Percentiles rank a stretch among this genome's conserved stretches.
Conservation (phyloP, 2,888 invertebrate species). For the Notocelia uddmanniana region DNA sequence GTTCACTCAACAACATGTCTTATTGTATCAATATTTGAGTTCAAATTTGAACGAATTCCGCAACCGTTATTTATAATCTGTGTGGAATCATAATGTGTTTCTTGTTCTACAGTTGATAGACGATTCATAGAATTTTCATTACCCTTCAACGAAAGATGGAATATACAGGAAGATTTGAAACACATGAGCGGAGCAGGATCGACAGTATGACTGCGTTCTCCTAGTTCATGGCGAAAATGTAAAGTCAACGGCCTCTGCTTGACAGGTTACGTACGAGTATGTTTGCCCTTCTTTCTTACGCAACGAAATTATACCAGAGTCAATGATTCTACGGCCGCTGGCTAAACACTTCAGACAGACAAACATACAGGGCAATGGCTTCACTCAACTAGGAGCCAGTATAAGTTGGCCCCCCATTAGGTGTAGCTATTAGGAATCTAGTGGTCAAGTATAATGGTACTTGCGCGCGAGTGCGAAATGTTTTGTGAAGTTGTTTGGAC, state of each 20-base stretch:
- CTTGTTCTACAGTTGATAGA: neutral
- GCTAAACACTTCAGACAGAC: conserved; percentile 22
- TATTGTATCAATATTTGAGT: too few relatives aligned
- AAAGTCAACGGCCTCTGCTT: neutral
- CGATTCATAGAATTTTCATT: conserved; percentile 2
- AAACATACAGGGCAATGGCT: conserved; percentile 14
- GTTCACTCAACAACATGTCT: too few relatives aligned
- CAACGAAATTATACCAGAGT: conserved; percentile 11
- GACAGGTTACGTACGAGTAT: conserved; percentile 7
- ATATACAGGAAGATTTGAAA: too few relatives aligned
- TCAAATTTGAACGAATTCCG: too few relatives aligned
- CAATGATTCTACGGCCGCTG: conserved; percentile 8
- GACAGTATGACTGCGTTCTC: too few relatives aligned
- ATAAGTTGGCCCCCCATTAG: neutral
- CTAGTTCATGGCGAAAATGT: too few relatives aligned
- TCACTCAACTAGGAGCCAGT: neutral
- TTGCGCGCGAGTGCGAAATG: neutral
- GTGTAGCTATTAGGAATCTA: neutral
- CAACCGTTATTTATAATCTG: too few relatives aligned
- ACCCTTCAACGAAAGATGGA: neutral
- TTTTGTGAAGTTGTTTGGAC: conserved; percentile 8
- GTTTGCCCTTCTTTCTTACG: conserved; percentile 7
- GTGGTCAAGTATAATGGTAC: neutral
- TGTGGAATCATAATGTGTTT: neutral
- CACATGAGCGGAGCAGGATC: too few relatives aligned